Evolutionary conservation across 2,888 invertebrate genomes (phyloP).

Genomic region (Papilio protenor): DNA sequence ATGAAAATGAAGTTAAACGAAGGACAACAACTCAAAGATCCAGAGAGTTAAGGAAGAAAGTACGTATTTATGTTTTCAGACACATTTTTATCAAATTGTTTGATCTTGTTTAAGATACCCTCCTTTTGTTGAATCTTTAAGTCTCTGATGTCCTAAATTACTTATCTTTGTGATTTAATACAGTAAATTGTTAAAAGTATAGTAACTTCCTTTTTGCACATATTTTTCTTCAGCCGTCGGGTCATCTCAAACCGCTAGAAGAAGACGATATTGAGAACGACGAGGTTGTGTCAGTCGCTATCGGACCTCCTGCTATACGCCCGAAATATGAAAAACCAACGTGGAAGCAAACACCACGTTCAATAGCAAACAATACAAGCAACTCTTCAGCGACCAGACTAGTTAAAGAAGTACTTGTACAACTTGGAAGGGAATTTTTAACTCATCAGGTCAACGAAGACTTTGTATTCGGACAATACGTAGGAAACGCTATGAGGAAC

Average conservation of each 20-base stretch:
- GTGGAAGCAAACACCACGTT: conserved; percentile 55
- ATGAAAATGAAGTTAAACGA: conserved; percentile 59
- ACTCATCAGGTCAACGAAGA: conserved; percentile 71
- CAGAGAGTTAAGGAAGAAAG: conserved; percentile 70
- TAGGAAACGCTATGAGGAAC: conserved; percentile 72
- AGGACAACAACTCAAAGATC: conserved; percentile 57
- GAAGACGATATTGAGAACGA: conserved; percentile 78
- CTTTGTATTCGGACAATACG: conserved; percentile 78
- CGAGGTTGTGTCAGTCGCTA: conserved; percentile 75
- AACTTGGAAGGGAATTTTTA: conserved; percentile 70
- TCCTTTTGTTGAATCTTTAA: not conserved
- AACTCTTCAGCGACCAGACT: conserved; percentile 56
- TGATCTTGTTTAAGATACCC: not conserved
- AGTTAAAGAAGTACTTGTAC: conserved; percentile 66
- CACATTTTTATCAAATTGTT: not conserved
- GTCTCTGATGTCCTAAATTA: not conserved
- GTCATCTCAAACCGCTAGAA: conserved; percentile 69
- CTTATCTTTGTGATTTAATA: conserved; percentile 4
- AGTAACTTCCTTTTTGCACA: not conserved
- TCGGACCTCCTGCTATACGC: conserved; percentile 71
- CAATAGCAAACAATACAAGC: conserved; percentile 43
- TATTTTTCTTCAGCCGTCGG: conserved; percentile 64
- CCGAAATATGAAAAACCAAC: conserved; percentile 68
- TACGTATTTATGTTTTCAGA: conserved; percentile 42
- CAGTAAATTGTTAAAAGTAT: not conserved